phyloP scores from a whole-genome alignment of 1,140 invertebrate genomes.

The Ostrea edulis region DNA sequence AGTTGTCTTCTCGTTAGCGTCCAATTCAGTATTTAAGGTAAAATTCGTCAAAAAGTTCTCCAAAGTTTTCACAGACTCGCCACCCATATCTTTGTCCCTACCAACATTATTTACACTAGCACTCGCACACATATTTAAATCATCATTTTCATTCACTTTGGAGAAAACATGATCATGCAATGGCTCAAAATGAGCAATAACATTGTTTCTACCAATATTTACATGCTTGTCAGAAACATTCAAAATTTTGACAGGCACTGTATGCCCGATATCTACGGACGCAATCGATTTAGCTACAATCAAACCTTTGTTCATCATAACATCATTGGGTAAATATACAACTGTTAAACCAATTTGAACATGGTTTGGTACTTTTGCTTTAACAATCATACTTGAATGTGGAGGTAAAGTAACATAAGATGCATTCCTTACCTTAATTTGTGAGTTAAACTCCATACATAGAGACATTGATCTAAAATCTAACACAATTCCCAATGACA shows the following conservation, averaged over 20 bases:
- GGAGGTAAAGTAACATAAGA: constrained; percentile 34
- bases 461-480: constrained; percentile 39
- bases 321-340: not conserved
- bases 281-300: constrained; percentile 41
- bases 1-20: not conserved
- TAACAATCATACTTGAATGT: constrained; percentile 38
- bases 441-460: not conserved
- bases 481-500: constrained; percentile 24
- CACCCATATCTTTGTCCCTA: not conserved
- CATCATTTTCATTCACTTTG: not conserved
- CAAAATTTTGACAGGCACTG: constrained; percentile 30
- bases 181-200: not conserved
- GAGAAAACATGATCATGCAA: not conserved
- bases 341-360: constrained; percentile 39
- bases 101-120: not conserved
- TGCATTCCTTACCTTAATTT: constrained; percentile 23
- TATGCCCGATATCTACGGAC: constrained; percentile 1
- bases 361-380: constrained; percentile 34
- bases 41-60: constrained; percentile 44
- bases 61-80: not conserved
- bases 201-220: constrained; percentile 44
- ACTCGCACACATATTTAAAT: constrained; percentile 21
- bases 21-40: constrained; percentile 37
- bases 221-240: constrained; percentile 39
- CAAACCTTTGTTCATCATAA: constrained; percentile 38